Conservation (phyloP, 53 echinoderm and acorn worm species). For the Stichopus horrens region DNA sequence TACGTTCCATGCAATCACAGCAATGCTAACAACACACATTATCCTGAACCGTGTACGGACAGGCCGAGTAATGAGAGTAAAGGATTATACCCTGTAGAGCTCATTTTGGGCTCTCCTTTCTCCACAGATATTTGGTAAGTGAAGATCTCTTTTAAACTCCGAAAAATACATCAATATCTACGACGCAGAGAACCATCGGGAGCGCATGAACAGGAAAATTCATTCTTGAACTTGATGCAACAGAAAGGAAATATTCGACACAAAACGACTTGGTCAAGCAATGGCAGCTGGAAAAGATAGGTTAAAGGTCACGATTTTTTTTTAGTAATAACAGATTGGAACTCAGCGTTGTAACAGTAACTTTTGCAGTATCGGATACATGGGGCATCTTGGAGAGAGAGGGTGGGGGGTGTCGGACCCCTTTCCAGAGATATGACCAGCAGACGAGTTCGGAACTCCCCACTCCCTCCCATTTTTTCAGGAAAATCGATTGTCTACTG, state of each 20-base stretch:
- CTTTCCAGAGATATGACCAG: too few relatives aligned
- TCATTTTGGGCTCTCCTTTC: conserved; percentile 17
- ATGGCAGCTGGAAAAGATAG: background rate
- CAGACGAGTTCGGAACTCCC: too few relatives aligned
- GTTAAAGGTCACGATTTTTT: background rate
- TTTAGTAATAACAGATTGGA: too few relatives aligned
- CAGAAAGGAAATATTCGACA: conserved; percentile 38
- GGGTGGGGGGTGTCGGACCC: too few relatives aligned
- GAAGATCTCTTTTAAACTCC: background rate
- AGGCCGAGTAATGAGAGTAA: background rate
- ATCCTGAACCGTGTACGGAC: background rate
- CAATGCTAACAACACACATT: background rate
- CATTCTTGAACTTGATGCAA: background rate
- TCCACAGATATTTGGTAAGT: background rate
- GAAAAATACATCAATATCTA: background rate
- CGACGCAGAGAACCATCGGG: background rate
- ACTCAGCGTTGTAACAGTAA: too few relatives aligned
- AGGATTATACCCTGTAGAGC: conserved; percentile 37
- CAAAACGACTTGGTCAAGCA: conserved; percentile 21
- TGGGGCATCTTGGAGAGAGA: too few relatives aligned
- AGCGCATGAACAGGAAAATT: background rate
- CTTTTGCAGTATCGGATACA: too few relatives aligned
- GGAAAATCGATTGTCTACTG: too few relatives aligned
- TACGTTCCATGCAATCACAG: too few relatives aligned
- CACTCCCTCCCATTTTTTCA: too few relatives aligned